Evolutionary conservation across 2,888 invertebrate species (phyloP).

Genomic region (Volucella inflata): DNA sequence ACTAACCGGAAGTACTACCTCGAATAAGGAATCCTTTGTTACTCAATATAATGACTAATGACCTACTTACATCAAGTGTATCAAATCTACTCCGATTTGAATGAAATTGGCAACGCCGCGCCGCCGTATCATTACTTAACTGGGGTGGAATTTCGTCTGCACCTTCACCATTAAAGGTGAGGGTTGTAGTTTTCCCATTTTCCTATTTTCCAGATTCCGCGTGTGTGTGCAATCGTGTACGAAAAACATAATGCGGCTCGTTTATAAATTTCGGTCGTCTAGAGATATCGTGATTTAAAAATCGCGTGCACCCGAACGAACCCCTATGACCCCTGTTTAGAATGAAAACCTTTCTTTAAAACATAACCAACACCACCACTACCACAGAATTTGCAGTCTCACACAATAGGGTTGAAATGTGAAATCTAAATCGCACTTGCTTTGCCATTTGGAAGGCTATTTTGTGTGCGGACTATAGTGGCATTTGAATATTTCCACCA

Average conservation of each 20-base stretch:
- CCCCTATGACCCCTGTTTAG: constrained; percentile 58
- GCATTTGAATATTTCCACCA: constrained; percentile 64
- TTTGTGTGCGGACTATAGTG: constrained; percentile 67
- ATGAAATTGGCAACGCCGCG: constrained; percentile 9
- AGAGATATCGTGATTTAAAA: constrained; percentile 71
- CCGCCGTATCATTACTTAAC: constrained; percentile 28
- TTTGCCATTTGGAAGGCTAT: constrained; percentile 61
- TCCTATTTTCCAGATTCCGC: constrained; percentile 27
- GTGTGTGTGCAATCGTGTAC: constrained; percentile 17
- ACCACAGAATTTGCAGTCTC: constrained; percentile 11
- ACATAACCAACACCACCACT: constrained; percentile 16
- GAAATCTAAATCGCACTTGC: constrained; percentile 52
- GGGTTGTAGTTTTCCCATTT: constrained; percentile 18
- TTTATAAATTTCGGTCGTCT: constrained; percentile 41
- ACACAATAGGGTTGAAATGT: constrained; percentile 27
- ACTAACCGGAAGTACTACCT: too few relatives aligned
- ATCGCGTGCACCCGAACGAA: constrained; percentile 69
- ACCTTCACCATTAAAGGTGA: constrained; percentile 13
- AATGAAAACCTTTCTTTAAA: constrained; percentile 29
- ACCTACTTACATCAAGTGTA: too few relatives aligned
- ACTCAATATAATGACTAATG: too few relatives aligned
- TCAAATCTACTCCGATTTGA: too few relatives aligned
- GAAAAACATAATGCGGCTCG: constrained; percentile 26
- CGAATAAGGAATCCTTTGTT: too few relatives aligned
- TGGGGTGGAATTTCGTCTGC: constrained; percentile 36